Evolutionary conservation across 2,113 vertebrate genomes (phyloP).

Genomic region (Istiophorus platypterus): DNA sequence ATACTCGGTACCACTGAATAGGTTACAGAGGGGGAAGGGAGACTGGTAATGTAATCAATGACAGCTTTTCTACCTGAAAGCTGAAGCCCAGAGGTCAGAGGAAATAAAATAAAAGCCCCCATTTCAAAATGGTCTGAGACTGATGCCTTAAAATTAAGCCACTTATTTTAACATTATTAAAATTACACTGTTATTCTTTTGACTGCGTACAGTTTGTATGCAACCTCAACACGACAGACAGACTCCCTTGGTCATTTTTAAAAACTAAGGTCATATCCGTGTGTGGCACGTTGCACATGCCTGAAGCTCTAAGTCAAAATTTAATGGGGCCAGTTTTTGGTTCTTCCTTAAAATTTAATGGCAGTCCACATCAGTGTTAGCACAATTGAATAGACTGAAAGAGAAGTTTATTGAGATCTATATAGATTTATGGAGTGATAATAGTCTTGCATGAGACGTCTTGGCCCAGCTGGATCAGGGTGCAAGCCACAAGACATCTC

Average conservation of each 20-base stretch:
- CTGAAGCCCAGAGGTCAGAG: conserved; percentile 47
- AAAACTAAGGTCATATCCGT: conserved; percentile 28
- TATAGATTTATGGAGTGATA: conserved; percentile 87
- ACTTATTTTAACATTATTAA: conserved; percentile 43
- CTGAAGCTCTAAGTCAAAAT: conserved; percentile 45
- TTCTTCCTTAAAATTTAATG: conserved; percentile 69
- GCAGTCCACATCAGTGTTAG: conserved; percentile 75
- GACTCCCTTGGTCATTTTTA: conserved; percentile 33
- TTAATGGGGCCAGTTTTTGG: conserved; percentile 31
- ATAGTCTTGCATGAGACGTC: conserved; percentile 81
- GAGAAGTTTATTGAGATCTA: conserved; percentile 85
- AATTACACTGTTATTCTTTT: conserved; percentile 36
- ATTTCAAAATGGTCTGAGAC: conserved; percentile 22
- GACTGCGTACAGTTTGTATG: conserved; percentile 16
- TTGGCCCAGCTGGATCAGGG: conserved; percentile 74
- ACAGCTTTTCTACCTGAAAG: conserved; percentile 56
- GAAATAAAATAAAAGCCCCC: conserved; percentile 50
- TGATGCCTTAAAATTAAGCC: conserved; percentile 27
- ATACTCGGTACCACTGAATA: conserved; percentile 73
- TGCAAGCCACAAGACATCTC: conserved; percentile 80
- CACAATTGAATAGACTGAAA: conserved; percentile 73
- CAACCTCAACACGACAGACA: conserved; percentile 20
- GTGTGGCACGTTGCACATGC: conserved; percentile 47
- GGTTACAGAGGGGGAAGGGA: conserved; percentile 58
- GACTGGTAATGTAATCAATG: conserved; percentile 69